These are phyloP conservation scores for Oncopodura yosiiana DNA, from an alignment of 1,140 invertebrate genomes.

Conservation along the genomic window DNA sequence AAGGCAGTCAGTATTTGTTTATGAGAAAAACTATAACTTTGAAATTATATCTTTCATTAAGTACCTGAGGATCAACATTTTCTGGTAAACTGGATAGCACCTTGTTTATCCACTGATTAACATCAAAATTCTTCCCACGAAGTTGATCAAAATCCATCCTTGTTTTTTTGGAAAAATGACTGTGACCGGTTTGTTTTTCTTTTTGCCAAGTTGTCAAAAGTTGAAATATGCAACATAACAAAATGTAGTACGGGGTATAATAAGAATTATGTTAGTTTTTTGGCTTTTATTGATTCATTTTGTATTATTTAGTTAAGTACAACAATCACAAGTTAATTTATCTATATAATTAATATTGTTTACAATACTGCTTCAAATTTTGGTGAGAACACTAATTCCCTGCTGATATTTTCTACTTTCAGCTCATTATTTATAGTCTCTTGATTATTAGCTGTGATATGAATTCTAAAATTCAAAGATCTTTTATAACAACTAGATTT, in stretches of 20 bases:
- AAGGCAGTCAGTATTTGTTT: too few species aligned
- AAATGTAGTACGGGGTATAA: not conserved
- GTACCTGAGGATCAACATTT: not conserved
- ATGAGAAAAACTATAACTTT: not conserved
- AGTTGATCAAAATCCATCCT: not conserved
- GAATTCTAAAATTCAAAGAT: not conserved
- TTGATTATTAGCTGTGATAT: not conserved
- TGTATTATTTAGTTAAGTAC: too few species aligned
- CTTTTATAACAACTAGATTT: constrained; percentile 10
- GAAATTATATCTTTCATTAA: not conserved
- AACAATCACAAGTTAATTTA: too few species aligned
- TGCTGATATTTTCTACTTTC: too few species aligned
- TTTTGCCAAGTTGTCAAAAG: not conserved
- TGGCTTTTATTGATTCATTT: too few species aligned
- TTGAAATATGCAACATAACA: constrained; percentile 1
- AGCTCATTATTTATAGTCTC: not conserved
- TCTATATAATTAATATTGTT: too few species aligned
- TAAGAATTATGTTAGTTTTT: not conserved
- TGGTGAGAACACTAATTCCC: too few species aligned
- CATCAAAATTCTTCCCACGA: constrained; percentile 1
- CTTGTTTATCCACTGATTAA: constrained; percentile 1
- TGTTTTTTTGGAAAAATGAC: not conserved
- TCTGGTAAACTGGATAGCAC: not conserved
- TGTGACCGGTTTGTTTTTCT: not conserved
- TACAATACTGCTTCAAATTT: too few species aligned